These are phyloP conservation scores for Archaeoteleia sp. DNA, from an alignment of 2,888 invertebrate genomes.

Conservation along the genomic window DNA sequence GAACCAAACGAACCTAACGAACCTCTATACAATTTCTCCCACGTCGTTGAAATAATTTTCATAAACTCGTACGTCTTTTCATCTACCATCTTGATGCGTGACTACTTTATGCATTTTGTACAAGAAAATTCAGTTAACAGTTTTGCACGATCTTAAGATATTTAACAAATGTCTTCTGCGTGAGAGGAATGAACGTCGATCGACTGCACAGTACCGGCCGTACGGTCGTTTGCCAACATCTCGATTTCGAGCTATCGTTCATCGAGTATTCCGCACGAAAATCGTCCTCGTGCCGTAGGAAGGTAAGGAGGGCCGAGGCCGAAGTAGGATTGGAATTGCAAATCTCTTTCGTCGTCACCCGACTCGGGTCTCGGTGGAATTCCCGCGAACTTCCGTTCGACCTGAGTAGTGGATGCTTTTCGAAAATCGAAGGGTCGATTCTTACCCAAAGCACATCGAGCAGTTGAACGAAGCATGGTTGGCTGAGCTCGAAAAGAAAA, in stretches of 20 bases:
- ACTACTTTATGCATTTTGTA: constrained; percentile 20
- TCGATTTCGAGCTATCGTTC: constrained; percentile 35
- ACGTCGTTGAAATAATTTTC: too few relatives aligned
- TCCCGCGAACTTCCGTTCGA: constrained; percentile 17
- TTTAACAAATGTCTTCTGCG: constrained; percentile 32
- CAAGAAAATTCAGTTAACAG: constrained; percentile 31
- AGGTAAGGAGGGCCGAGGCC: constrained; percentile 20
- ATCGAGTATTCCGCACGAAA: constrained; percentile 42
- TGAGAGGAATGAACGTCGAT: constrained; percentile 29
- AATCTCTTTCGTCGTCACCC: constrained; percentile 24
- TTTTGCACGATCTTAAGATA: constrained; percentile 20
- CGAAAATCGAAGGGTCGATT: constrained; percentile 38
- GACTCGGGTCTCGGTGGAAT: constrained; percentile 23
- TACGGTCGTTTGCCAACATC: constrained; percentile 6
- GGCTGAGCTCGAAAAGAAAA: constrained; percentile 19
- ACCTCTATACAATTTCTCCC: too few relatives aligned
- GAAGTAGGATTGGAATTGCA: constrained; percentile 44
- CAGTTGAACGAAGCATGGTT: constrained; percentile 21
- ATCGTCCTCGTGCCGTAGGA: constrained; percentile 13
- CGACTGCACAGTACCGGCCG: too few relatives aligned
- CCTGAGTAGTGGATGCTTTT: constrained; percentile 1
- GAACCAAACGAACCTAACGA: too few relatives aligned
- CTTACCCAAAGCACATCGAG: constrained; percentile 33
- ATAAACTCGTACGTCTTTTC: too few relatives aligned
- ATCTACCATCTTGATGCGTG: too few relatives aligned